Percentiles rank a stretch among this genome's conserved stretches.
Conservation (phyloP, 1,140 invertebrate species). For the Drosophila aff. region DNA sequence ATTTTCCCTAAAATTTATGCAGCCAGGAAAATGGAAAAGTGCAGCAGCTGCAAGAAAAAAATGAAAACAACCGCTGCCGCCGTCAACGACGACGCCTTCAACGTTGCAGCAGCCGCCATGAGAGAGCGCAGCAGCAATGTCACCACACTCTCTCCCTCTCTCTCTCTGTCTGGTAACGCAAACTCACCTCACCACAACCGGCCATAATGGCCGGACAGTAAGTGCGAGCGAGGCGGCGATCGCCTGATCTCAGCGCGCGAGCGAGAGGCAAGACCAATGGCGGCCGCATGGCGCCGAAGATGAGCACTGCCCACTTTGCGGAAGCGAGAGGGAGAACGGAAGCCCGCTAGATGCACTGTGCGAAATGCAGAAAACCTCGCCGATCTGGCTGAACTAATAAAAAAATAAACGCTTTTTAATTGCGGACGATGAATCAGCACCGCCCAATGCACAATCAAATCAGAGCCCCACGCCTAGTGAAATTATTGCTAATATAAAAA, state of each 20-base stretch:
- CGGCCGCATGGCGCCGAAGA: slow-evolving; percentile 58
- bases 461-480: slow-evolving; percentile 65
- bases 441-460: slow-evolving; percentile 62
- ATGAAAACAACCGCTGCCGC: slow-evolving; percentile 3
- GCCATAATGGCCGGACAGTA: slow-evolving; percentile 24
- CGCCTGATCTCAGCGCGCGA: slow-evolving; percentile 44
- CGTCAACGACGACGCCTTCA: neutral
- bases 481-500: slow-evolving; percentile 84
- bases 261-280: slow-evolving; percentile 78
- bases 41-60: slow-evolving; percentile 34
- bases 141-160: slow-evolving; percentile 36
- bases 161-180: neutral
- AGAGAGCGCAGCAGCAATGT: slow-evolving; percentile 30
- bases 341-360: slow-evolving; percentile 16
- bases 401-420: slow-evolving; percentile 78
- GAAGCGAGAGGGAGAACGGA: slow-evolving; percentile 6
- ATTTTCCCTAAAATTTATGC: slow-evolving; percentile 8
- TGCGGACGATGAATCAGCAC: slow-evolving; percentile 64
- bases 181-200: slow-evolving; percentile 41
- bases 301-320: slow-evolving; percentile 43
- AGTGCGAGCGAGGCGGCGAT: slow-evolving; percentile 61
- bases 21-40: slow-evolving; percentile 1
- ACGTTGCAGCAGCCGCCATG: slow-evolving; percentile 25
- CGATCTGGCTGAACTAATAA: slow-evolving; percentile 46
- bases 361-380: slow-evolving; percentile 13